Evolutionary conservation across 2,113 vertebrate genomes (phyloP).

Genomic region (Rhipidura dahli): DNA sequence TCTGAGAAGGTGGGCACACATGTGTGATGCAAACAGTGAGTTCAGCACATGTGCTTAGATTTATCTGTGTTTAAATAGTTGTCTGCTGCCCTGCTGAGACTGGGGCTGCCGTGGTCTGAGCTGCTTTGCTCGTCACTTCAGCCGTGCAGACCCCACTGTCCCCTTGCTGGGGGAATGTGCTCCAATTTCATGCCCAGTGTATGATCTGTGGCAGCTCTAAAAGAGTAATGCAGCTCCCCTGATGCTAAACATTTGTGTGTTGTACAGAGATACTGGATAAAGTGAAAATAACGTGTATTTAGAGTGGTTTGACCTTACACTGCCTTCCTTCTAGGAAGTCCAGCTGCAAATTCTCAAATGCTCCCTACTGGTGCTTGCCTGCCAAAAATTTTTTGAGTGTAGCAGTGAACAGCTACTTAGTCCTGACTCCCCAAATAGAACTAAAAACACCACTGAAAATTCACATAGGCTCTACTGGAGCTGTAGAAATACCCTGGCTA

Average conservation of each 20-base stretch:
- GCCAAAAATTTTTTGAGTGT: not conserved
- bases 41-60: not conserved
- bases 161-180: not conserved
- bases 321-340: not conserved
- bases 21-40: not conserved
- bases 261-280: not conserved
- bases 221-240: not conserved
- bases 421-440: not conserved
- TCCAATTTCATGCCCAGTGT: not conserved
- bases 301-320: not conserved
- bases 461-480: not conserved
- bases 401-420: not conserved
- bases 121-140: accelerated
- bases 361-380: not conserved
- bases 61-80: not conserved
- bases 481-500: not conserved
- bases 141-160: not conserved
- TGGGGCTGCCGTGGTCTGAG: not conserved
- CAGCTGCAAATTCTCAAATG: not conserved
- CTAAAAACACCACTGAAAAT: not conserved
- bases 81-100: not conserved
- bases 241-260: not conserved
- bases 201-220: not conserved
- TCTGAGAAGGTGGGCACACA: not conserved
- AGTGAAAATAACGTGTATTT: not conserved